These are phyloP conservation scores for Acinonyx jubatus DNA, from an alignment of 2,113 vertebrate genomes.

Conservation along the genomic window DNA sequence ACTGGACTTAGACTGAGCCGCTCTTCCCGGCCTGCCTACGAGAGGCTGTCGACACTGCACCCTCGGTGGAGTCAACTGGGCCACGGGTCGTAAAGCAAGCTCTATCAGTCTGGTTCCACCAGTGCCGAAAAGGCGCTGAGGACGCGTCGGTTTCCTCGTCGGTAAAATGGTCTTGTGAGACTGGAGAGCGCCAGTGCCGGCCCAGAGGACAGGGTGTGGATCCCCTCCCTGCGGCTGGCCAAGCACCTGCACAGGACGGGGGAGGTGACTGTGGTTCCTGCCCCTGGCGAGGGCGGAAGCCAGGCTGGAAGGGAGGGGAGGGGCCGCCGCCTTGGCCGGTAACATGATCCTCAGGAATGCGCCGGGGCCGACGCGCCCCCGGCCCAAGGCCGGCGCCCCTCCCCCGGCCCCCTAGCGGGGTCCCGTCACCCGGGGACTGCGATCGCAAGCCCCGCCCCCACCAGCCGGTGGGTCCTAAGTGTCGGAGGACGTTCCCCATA, in stretches of 20 bases:
- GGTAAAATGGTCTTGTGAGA: neutral
- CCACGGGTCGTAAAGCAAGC: neutral
- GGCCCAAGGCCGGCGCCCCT: neutral
- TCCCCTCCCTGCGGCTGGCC: neutral
- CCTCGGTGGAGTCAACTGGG: neutral
- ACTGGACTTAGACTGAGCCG: accelerated
- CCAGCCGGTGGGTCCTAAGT: no score
- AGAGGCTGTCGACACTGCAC: neutral
- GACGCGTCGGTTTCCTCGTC: neutral
- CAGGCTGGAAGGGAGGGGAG: neutral
- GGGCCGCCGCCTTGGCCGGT: neutral
- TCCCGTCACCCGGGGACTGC: neutral
- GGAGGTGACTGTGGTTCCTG: neutral
- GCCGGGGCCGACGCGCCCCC: neutral
- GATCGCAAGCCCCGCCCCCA: neutral
- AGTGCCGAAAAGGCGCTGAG: neutral
- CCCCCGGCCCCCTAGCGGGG: neutral
- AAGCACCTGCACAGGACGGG: neutral
- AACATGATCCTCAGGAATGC: conserved; percentile 74
- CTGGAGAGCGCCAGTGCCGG: neutral
- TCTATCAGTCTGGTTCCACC: neutral
- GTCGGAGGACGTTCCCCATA: neutral
- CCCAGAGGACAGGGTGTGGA: neutral
- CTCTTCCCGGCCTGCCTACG: neutral
- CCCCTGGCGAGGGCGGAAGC: neutral